Evolutionary conservation across 2,113 vertebrate genomes (phyloP).

Genomic region (Vombatus ursinus): DNA sequence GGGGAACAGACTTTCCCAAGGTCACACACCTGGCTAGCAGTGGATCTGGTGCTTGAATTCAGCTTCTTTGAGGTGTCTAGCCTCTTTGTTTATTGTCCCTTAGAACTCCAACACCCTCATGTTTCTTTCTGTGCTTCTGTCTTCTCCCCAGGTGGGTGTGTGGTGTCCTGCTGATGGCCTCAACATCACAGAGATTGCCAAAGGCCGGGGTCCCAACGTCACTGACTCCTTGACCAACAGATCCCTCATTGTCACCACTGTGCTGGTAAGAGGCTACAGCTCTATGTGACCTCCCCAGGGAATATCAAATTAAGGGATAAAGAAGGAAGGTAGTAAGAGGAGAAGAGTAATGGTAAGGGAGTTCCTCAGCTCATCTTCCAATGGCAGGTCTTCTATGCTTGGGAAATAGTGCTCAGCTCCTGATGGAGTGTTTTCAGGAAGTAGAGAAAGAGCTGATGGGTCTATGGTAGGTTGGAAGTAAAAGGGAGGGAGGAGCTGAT

Average conservation of each 20-base stretch:
- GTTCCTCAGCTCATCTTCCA: not conserved
- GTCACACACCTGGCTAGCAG: not conserved
- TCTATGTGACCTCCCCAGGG: not conserved
- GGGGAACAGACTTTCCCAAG: not conserved
- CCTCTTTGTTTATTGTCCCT: not conserved
- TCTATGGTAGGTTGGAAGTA: not conserved
- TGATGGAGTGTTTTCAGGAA: not conserved
- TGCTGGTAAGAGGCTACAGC: conserved; percentile 89
- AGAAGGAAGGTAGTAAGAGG: not conserved
- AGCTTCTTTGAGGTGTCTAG: not conserved
- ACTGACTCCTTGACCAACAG: conserved; percentile 97
- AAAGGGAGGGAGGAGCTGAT: not conserved
- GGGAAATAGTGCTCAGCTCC: not conserved
- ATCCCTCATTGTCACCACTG: conserved; percentile 96
- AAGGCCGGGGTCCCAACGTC: conserved; percentile 95
- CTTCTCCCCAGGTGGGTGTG: conserved; percentile 91
- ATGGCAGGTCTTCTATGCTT: not conserved
- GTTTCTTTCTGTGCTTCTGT: not conserved
- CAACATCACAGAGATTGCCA: conserved; percentile 95
- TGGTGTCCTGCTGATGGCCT: conserved; percentile 95
- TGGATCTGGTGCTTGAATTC: not conserved
- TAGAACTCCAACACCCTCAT: conserved; percentile 25
- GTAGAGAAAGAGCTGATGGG: not conserved
- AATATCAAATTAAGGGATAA: not conserved
- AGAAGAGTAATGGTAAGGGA: not conserved